phyloP scores from a whole-genome alignment of 2,113 vertebrate genomes.

The Anser brachyrhynchus region DNA sequence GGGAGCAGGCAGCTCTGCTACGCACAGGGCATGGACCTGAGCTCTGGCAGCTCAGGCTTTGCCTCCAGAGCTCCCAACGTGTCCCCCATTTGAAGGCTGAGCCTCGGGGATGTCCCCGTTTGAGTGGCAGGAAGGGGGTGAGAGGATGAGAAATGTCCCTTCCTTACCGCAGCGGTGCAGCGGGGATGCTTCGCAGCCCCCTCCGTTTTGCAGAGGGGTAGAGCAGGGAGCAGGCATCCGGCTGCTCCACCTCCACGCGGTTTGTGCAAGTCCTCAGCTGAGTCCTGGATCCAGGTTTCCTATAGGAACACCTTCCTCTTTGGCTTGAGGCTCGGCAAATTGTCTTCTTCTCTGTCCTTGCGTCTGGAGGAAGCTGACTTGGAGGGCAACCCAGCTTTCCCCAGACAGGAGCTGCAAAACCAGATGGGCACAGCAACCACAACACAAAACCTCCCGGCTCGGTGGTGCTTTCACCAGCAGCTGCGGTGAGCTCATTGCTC shows the following conservation, averaged over 20 bases:
- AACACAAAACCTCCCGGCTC: background rate
- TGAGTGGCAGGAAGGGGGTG: background rate
- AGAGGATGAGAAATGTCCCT: background rate
- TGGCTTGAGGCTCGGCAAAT: background rate
- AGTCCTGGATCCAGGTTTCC: background rate
- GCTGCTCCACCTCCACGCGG: rapidly evolving
- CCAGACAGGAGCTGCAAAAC: background rate
- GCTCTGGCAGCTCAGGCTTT: rapidly evolving
- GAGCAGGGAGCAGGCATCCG: rapidly evolving
- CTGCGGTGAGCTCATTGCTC: background rate
- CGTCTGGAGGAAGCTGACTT: background rate
- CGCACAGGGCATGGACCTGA: too few relatives aligned
- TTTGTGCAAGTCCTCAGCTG: background rate
- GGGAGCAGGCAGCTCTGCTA: background rate
- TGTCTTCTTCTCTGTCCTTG: background rate
- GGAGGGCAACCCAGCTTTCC: background rate
- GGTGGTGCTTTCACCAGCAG: background rate
- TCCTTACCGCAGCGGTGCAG: rapidly evolving
- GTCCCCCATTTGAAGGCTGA: background rate
- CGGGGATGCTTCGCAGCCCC: background rate
- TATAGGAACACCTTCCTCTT: background rate
- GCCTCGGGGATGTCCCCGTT: rapidly evolving
- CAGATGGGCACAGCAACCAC: background rate
- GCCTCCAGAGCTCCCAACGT: background rate
- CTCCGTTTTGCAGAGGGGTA: background rate